A percentile compares a stretch with the other conserved stretches of the same genome.
phyloP scores from a whole-genome alignment of 2,113 vertebrate species.

The Corythaixoides concolor region DNA sequence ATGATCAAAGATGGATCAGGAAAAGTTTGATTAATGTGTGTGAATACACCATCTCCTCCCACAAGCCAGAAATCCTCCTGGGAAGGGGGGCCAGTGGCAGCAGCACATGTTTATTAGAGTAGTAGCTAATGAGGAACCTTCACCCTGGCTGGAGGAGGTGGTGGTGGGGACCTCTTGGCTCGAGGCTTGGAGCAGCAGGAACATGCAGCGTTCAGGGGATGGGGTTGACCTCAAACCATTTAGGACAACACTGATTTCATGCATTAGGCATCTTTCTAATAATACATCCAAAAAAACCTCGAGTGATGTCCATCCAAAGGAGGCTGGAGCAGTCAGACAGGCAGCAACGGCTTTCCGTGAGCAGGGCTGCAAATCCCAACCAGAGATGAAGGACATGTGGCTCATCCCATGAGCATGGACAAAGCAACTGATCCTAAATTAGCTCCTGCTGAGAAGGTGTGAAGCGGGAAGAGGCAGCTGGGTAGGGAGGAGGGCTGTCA shows the following conservation, averaged over 20 bases:
- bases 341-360: accelerated
- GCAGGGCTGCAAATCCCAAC: neutral
- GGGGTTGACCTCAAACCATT: neutral
- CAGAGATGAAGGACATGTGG: neutral
- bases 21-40: neutral
- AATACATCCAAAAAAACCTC: neutral
- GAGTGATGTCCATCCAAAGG: neutral
- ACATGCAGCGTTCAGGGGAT: neutral
- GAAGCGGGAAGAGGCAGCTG: neutral
- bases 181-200: neutral
- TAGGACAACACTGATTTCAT: neutral
- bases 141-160: neutral
- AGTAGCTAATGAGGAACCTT: neutral
- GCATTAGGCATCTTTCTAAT: neutral
- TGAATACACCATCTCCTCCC: neutral
- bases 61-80: neutral
- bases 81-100: neutral
- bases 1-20: neutral
- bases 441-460: neutral
- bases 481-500: neutral
- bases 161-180: neutral
- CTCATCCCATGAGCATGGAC: neutral
- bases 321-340: neutral
- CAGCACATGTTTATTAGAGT: neutral
- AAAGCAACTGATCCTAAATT: neutral